phyloP scores from a whole-genome alignment of 2,888 invertebrate genomes.

The Crossocerus cetratus region DNA sequence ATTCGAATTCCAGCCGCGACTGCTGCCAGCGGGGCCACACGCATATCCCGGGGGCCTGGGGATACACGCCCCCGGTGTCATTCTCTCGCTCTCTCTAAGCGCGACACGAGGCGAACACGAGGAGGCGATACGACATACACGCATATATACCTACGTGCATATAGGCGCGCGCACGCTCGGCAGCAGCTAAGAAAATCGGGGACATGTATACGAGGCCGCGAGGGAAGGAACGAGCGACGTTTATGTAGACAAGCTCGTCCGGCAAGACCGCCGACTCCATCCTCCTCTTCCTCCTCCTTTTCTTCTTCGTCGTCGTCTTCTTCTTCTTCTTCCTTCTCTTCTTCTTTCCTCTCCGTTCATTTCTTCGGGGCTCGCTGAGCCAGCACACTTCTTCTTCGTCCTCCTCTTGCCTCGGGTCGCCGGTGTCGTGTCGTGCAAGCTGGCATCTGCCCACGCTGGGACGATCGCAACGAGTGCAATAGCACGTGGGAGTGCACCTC shows the following conservation, averaged over 20 bases:
- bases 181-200: slow-evolving; percentile 43
- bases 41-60: slow-evolving; percentile 14
- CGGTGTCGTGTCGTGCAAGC: slow-evolving; percentile 61
- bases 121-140: slow-evolving; percentile 16
- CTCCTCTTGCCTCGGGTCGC: neutral
- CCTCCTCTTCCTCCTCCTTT: slow-evolving; percentile 6
- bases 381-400: slow-evolving; percentile 20
- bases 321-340: slow-evolving; percentile 6
- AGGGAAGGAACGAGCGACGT: slow-evolving; percentile 45
- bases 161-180: slow-evolving; percentile 12
- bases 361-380: slow-evolving; percentile 5
- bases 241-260: slow-evolving; percentile 59
- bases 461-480: slow-evolving; percentile 35
- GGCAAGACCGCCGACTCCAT: slow-evolving; percentile 45
- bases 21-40: slow-evolving; percentile 44
- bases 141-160: neutral
- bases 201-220: slow-evolving; percentile 47
- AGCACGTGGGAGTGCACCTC: slow-evolving; percentile 48
- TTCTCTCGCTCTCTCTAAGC: neutral
- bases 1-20: slow-evolving; percentile 51
- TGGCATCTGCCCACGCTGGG: slow-evolving; percentile 64
- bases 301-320: slow-evolving; percentile 11
- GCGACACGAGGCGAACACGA: neutral
- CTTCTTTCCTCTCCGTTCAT: neutral
- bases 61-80: slow-evolving; percentile 30